Percentiles rank a stretch among this genome's conserved stretches.
Conservation (phyloP, 2,888 invertebrate genomes). For the Omphaloscelis lunosa region DNA sequence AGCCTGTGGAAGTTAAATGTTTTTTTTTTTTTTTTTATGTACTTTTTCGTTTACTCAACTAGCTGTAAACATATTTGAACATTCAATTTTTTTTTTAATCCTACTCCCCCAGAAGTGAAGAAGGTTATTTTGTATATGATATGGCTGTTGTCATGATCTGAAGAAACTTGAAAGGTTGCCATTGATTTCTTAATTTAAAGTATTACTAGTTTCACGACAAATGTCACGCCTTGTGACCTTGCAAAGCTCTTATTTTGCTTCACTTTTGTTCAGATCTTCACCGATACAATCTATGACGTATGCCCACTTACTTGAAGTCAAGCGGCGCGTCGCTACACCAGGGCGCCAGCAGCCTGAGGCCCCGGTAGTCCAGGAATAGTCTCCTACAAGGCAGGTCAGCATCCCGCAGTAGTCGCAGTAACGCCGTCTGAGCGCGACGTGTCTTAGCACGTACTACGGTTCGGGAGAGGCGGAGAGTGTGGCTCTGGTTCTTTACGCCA, state of each 20-base stretch:
- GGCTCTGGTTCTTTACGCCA: slow-evolving; percentile 96
- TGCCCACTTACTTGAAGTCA: slow-evolving; percentile 82
- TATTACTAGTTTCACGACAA: not conserved
- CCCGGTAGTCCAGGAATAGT: slow-evolving; percentile 98
- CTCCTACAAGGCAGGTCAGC: slow-evolving; percentile 96
- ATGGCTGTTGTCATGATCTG: not conserved
- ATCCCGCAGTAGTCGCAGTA: slow-evolving; percentile 94
- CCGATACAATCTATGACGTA: not conserved
- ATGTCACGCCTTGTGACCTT: not conserved
- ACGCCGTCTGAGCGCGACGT: slow-evolving; percentile 93
- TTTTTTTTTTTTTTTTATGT: too few species aligned
- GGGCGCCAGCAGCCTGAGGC: slow-evolving; percentile 96
- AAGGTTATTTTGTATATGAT: too few species aligned
- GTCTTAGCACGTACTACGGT: slow-evolving; percentile 98
- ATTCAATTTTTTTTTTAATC: not conserved
- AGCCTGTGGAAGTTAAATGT: slow-evolving; percentile 86
- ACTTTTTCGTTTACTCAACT: not conserved
- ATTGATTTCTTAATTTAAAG: not conserved
- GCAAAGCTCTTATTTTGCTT: not conserved
- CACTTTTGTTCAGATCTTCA: not conserved
- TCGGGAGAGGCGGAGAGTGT: slow-evolving; percentile 96
- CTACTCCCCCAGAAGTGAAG: too few species aligned
- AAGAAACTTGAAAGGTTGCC: not conserved
- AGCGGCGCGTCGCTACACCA: slow-evolving; percentile 96
- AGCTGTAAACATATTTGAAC: not conserved